Percentiles rank a stretch among this genome's conserved stretches.
These are phyloP conservation scores for Alauda arvensis DNA, from an alignment of 2,797 vertebrate genomes.

Conservation along the genomic window DNA sequence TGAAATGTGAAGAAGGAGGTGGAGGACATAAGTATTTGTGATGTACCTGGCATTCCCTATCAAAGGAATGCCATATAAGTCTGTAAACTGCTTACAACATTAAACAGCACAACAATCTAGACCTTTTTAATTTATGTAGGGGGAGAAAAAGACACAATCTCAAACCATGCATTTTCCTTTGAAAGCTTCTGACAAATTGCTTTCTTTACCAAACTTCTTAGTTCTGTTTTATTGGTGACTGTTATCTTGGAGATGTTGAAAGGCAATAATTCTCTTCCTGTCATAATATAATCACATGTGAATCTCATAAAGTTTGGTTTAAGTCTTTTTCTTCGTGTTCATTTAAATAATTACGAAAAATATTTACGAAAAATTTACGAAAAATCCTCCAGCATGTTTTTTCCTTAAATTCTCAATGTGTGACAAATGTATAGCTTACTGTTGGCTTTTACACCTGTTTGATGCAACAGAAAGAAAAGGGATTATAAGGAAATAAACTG, in stretches of 20 bases:
- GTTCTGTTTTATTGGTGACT: not conserved
- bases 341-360: not conserved
- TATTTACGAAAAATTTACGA: not conserved
- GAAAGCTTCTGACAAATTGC: not conserved
- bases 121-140: not conserved
- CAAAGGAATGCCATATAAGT: not conserved
- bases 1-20: constrained; percentile 7
- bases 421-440: not conserved
- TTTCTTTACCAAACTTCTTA: not conserved
- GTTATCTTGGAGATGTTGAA: not conserved
- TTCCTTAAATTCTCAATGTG: not conserved
- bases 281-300: not conserved
- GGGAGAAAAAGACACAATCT: not conserved
- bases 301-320: not conserved
- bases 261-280: not conserved
- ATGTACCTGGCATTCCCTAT: not conserved
- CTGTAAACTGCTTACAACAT: not conserved
- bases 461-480: not conserved
- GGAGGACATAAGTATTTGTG: not conserved
- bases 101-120: not conserved
- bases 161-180: not conserved
- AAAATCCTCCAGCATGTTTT: not conserved
- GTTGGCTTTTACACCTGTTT: accelerated
- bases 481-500: not conserved
- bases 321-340: not conserved